These are phyloP conservation scores for Aporrectodea caliginosa DNA, from an alignment of 1,140 invertebrate genomes.

Conservation along the genomic window DNA sequence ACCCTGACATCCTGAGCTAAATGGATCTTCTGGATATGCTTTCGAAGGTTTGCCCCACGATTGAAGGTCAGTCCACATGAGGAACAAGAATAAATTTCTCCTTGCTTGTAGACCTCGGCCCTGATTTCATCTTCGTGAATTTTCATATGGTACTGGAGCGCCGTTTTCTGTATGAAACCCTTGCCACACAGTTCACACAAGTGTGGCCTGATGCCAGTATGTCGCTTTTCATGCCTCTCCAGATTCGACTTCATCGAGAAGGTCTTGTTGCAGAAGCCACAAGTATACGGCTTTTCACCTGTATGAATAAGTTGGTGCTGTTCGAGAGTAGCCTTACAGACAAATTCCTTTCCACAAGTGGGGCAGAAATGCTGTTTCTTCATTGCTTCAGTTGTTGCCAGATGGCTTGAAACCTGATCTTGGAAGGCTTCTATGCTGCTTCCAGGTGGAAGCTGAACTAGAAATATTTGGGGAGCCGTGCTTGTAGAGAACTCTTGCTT, in stretches of 20 bases:
- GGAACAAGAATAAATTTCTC: slow-evolving; percentile 67
- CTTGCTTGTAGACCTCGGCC: slow-evolving; percentile 56
- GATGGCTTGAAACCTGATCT: no score
- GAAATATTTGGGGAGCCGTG: no score
- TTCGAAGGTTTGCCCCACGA: not conserved
- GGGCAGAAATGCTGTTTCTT: not conserved
- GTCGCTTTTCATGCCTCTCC: not conserved
- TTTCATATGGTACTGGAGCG: slow-evolving; percentile 86
- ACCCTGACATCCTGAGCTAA: not conserved
- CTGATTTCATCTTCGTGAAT: slow-evolving; percentile 66
- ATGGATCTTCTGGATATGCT: not conserved
- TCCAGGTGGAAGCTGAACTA: no score
- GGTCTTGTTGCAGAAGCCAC: slow-evolving; percentile 86
- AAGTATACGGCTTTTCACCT: slow-evolving; percentile 92
- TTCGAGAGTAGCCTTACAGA: slow-evolving; percentile 95
- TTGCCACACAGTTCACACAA: slow-evolving; percentile 51
- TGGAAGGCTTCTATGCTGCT: no score
- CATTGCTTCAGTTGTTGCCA: no score
- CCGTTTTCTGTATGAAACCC: slow-evolving; percentile 89
- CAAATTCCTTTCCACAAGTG: slow-evolving; percentile 59
- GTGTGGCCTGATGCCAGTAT: not conserved
- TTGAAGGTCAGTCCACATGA: not conserved
- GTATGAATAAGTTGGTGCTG: slow-evolving; percentile 97
- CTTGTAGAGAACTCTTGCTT: no score
- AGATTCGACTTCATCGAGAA: slow-evolving; percentile 12